Percentiles rank a stretch among this genome's conserved stretches.
These are phyloP conservation scores for Peromyscus polionotus DNA, from an alignment of 2,113 vertebrate species.

Conservation along the genomic window DNA sequence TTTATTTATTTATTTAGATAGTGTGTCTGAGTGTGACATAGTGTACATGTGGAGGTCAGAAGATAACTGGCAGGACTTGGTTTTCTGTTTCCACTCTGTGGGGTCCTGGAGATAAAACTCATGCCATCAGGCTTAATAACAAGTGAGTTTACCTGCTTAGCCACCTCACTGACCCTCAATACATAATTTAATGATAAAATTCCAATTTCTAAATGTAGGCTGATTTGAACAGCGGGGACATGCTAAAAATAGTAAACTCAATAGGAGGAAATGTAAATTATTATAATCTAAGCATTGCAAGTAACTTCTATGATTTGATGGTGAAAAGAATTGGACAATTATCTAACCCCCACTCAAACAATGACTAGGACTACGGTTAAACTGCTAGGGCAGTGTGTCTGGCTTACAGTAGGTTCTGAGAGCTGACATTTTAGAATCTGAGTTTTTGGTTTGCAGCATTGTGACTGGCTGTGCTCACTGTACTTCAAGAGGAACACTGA, in stretches of 20 bases:
- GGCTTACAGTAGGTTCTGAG: neutral
- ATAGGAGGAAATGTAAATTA: neutral
- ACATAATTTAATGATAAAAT: neutral
- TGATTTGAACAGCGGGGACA: neutral
- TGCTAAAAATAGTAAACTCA: constrained; percentile 20
- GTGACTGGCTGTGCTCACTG: neutral
- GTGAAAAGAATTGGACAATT: neutral
- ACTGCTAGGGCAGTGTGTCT: neutral
- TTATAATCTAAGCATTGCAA: constrained; percentile 12
- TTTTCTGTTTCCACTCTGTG: neutral
- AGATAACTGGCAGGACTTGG: no score
- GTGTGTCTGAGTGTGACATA: neutral
- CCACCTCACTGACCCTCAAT: neutral
- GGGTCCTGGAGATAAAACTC: neutral
- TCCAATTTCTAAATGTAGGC: neutral
- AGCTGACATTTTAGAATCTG: neutral
- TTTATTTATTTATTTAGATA: neutral
- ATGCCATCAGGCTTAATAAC: neutral
- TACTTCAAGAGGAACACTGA: neutral
- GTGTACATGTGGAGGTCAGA: neutral
- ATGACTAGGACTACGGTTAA: neutral
- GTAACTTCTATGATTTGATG: neutral
- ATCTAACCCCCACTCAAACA: neutral
- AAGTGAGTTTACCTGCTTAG: neutral
- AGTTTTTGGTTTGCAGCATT: neutral